Evolutionary conservation across 2,113 vertebrate species (phyloP).

Genomic region (Hepsetus odoe): DNA sequence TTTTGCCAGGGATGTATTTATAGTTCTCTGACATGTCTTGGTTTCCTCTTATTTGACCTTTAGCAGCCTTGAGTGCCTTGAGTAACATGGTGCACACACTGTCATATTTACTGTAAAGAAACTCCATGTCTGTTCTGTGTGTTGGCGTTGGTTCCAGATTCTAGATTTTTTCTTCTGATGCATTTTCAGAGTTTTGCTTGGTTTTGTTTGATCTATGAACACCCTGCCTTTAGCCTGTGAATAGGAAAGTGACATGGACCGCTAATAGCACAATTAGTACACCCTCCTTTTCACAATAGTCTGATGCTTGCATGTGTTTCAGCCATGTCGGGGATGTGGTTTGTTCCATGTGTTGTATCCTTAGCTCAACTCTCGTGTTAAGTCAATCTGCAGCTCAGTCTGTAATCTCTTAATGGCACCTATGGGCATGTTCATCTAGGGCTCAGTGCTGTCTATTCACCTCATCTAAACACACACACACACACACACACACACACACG

Average conservation of each 20-base stretch:
- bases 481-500: too few relatives aligned
- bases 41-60: slow-evolving; percentile 39
- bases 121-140: slow-evolving; percentile 2
- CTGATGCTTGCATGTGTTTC: neutral
- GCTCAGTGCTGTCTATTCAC: slow-evolving; percentile 8
- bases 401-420: slow-evolving; percentile 40
- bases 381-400: slow-evolving; percentile 20
- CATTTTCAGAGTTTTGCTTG: neutral
- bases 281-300: neutral
- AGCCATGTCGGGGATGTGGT: neutral
- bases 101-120: slow-evolving; percentile 59
- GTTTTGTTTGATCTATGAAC: slow-evolving; percentile 17
- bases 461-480: slow-evolving; percentile 8
- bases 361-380: slow-evolving; percentile 13
- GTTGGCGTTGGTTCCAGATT: slow-evolving; percentile 38
- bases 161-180: neutral
- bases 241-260: too few relatives aligned
- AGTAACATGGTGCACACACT: slow-evolving; percentile 34
- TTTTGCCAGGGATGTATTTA: neutral
- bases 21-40: slow-evolving; percentile 6
- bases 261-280: neutral
- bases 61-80: neutral
- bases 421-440: slow-evolving; percentile 26
- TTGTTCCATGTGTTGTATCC: slow-evolving; percentile 8
- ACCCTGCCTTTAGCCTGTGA: neutral